Conservation (phyloP, 2,888 invertebrate genomes). For the Acronicta psi region DNA sequence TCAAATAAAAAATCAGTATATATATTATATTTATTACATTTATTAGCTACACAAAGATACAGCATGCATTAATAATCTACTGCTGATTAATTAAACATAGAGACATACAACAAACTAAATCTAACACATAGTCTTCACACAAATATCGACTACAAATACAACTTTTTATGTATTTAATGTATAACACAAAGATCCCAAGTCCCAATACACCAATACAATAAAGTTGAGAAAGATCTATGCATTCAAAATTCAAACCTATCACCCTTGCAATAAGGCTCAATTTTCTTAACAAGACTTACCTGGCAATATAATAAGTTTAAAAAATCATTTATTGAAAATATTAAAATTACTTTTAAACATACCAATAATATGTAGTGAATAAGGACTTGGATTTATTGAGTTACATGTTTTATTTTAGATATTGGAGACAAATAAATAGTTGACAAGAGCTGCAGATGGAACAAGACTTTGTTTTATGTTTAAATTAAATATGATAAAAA, state of each 20-base stretch:
- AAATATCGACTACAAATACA: constrained; percentile 13
- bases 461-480: background rate
- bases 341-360: no score
- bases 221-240: no score
- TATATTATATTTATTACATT: constrained; percentile 13
- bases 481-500: background rate
- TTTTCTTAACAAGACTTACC: background rate
- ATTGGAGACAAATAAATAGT: constrained; percentile 24
- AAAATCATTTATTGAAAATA: no score
- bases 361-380: background rate
- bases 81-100: constrained; percentile 8
- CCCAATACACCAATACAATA: background rate
- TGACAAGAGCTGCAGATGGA: constrained; percentile 8
- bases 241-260: constrained; percentile 21
- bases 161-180: background rate
- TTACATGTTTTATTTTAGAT: constrained; percentile 15
- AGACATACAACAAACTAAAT: constrained; percentile 20
- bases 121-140: constrained; percentile 16
- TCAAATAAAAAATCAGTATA: constrained; percentile 34
- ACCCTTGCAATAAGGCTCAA: background rate
- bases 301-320: no score
- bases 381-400: constrained; percentile 3
- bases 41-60: constrained; percentile 38
- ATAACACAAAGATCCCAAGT: constrained; percentile 17
- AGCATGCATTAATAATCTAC: constrained; percentile 38